Evolutionary conservation across 2,888 invertebrate species (phyloP), one percentile per base, ranked within the genome.

Genomic region (Oscheius sp.): DNA sequence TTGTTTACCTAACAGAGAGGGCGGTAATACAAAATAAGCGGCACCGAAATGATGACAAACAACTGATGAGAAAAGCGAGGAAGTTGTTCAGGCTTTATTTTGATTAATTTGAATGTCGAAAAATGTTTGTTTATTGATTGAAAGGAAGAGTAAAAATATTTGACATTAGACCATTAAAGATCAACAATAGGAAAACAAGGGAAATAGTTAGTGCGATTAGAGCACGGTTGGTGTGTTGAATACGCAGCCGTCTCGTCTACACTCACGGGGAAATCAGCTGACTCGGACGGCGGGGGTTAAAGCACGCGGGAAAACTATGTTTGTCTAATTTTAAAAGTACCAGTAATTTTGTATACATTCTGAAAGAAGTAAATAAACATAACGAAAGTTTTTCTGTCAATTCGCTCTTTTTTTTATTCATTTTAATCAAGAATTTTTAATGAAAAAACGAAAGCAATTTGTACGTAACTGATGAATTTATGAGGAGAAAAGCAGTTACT

Each of bases 181-280:
- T 18, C 49, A 21, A n/a, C 9, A 35, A 35, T 35, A 35, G 35
- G 9, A 35, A 35, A 35, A 35, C 35, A 35, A 9, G 35, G 9
- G 35, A 35, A 35, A 35, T 35, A 9, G 5, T 35, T 43, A 21
- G 41, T 61, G 45, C 61, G 45, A 43, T 61, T 61, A 41, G 41
- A 45, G 61, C 61, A 61, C 43, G 61, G 21, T 35, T 43, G 43
- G 45, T 41, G 21, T 23, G 29, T 49, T 52, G 52, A 29, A 66
- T 63, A 63, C 66, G 52, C 66, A 52, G 66, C 29, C 66, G 49
- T n/a, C 5, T 55, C 29, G 58, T 58, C 35, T 25, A 21, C 66
- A 25, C 66, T 49, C 66, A 66, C 52, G 66, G 52, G 66, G 49
- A 66, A 66, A 66, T 66, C 66, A 66, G 66, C 66, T 66, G 66